Evolutionary conservation across 2,888 invertebrate genomes (phyloP).

Genomic region (Melitaea athalia): DNA sequence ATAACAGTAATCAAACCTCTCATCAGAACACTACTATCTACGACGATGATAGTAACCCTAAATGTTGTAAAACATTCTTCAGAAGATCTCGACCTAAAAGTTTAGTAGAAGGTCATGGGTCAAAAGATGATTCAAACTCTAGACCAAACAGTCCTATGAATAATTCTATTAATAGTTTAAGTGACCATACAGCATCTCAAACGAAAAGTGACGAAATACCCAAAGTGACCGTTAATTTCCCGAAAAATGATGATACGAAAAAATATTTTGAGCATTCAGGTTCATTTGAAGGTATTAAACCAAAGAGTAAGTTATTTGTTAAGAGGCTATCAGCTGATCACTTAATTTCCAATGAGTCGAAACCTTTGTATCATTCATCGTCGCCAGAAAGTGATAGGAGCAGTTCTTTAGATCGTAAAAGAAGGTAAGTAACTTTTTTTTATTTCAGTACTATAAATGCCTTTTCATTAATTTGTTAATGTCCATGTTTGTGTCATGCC

Average conservation of each 20-base stretch:
- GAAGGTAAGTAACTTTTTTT: constrained; percentile 56
- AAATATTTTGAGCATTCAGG: constrained; percentile 75
- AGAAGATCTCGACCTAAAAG: constrained; percentile 73
- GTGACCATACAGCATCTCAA: constrained; percentile 64
- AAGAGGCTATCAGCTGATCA: constrained; percentile 78
- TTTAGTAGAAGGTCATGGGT: constrained; percentile 60
- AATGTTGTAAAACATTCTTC: constrained; percentile 75
- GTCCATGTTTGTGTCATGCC: constrained; percentile 32
- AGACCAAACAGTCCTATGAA: constrained; percentile 68
- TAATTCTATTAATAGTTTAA: constrained; percentile 61
- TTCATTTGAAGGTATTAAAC: constrained; percentile 75
- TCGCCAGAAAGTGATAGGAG: constrained; percentile 78
- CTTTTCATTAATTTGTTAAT: constrained; percentile 22
- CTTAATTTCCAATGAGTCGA: constrained; percentile 71
- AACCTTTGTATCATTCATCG: constrained; percentile 68
- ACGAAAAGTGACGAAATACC: constrained; percentile 73
- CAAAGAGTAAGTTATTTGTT: constrained; percentile 73
- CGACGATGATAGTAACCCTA: constrained; percentile 66
- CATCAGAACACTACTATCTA: constrained; percentile 49
- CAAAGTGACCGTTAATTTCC: constrained; percentile 70
- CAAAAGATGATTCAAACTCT: constrained; percentile 62
- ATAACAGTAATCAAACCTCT: constrained; percentile 49
- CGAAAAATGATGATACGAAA: constrained; percentile 66
- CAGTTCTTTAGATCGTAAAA: constrained; percentile 75
- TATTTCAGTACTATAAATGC: constrained; percentile 1